phyloP scores from a whole-genome alignment of 2,113 vertebrate species.

The Petrocephalus microphthalmus region DNA sequence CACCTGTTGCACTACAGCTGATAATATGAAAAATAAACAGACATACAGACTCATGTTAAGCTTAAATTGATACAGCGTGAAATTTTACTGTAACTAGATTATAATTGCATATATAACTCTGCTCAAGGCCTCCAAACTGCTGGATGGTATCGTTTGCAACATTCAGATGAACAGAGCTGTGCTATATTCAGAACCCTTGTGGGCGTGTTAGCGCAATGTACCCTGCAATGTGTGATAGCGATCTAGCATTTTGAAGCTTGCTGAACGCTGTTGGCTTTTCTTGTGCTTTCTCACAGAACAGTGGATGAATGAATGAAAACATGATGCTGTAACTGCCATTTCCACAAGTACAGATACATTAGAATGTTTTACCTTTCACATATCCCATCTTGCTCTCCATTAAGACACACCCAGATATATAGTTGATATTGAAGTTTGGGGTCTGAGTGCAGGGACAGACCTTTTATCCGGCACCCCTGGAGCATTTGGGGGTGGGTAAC shows the following conservation, averaged over 20 bases:
- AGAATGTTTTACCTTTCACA: neutral
- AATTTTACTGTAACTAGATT: neutral
- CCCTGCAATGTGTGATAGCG: neutral
- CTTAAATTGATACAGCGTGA: neutral
- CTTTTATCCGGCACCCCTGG: neutral
- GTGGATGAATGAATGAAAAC: neutral
- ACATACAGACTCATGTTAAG: neutral
- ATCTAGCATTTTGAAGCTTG: neutral
- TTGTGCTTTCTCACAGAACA: neutral
- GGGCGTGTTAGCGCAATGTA: slow-evolving; percentile 13
- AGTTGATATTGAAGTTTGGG: neutral
- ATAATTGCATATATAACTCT: neutral
- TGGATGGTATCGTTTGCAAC: neutral
- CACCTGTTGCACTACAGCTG: neutral
- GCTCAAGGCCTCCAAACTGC: neutral
- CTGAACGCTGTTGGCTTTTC: neutral
- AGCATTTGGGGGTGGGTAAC: neutral
- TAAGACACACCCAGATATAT: neutral
- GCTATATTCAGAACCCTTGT: slow-evolving; percentile 2
- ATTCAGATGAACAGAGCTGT: neutral
- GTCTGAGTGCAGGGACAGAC: neutral
- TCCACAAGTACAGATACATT: neutral
- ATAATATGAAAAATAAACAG: neutral
- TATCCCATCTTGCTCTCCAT: neutral
- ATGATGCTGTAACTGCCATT: neutral